Conservation (phyloP, 2,113 vertebrate species). For the Hippocampus mohnikei region DNA sequence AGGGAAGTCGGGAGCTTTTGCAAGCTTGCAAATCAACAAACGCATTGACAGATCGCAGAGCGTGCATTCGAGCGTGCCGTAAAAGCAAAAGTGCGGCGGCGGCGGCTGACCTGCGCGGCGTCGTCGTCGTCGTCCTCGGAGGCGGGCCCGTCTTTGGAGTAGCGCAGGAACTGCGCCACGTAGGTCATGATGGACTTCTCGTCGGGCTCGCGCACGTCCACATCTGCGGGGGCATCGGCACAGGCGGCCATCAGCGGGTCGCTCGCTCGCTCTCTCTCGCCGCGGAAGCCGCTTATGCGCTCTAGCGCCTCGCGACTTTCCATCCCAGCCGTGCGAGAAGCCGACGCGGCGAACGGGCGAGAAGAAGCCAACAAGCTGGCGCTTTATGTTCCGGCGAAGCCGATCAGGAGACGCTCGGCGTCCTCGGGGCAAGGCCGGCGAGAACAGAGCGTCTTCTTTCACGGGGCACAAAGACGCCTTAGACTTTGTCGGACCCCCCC, state of each 20-base stretch:
- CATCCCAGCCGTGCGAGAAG: not conserved
- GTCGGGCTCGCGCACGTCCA: constrained; percentile 86
- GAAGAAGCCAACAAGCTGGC: constrained; percentile 17
- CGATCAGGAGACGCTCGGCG: constrained; percentile 54
- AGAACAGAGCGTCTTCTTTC: too few relatives aligned
- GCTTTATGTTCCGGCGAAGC: constrained; percentile 28
- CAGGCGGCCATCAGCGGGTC: constrained; percentile 37
- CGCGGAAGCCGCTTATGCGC: not conserved
- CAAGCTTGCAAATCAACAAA: too few relatives aligned
- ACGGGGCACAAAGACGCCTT: too few relatives aligned
- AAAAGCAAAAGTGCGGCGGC: not conserved
- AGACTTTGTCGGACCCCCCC: too few relatives aligned
- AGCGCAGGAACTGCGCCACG: constrained; percentile 92
- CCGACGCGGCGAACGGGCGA: constrained; percentile 14
- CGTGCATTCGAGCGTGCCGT: not conserved
- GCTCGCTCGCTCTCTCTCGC: not conserved
- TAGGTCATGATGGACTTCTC: constrained; percentile 99
- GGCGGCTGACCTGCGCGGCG: constrained; percentile 67
- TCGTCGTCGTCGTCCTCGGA: constrained; percentile 68
- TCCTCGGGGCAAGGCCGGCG: too few relatives aligned
- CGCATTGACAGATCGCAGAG: too few relatives aligned
- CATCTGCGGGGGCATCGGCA: constrained; percentile 76
- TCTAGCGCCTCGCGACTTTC: not conserved
- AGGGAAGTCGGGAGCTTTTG: too few relatives aligned
- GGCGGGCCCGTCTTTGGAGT: constrained; percentile 75